Base-by-base conservation (phyloP, 2,797 vertebrate species). In the Siniperca obscura region DNA sequence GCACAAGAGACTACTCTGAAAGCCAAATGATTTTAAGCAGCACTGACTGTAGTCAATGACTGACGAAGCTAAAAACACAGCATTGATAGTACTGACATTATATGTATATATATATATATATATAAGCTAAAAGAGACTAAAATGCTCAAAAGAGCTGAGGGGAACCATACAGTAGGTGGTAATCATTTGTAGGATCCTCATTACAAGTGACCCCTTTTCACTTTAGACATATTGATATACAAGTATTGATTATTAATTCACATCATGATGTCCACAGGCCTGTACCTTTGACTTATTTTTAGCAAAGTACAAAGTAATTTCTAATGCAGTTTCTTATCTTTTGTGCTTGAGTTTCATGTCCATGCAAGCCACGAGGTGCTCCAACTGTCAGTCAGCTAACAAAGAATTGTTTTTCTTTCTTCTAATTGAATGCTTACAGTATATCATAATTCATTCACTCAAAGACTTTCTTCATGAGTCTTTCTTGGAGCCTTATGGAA, bases 111-210 rank as follows among this genome's bases (percentile, higher is more conserved):
- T 27, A 27, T 27, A 27, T 27, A 27, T 27, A 27, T 27, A 27
- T 27, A n/a, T n/a, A n/a, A n/a, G 11, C n/a, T 3, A 42, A 76
- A 84, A 59, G n/a, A 59, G 7, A 19, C 55, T 52, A 53, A 72
- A 44, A 65, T n/a, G 7, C 34, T 13, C 1, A 9, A 17, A 0
- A 56, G 21, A 44, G 21, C 50, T 57, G 27, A 38, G 22, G 14
- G 2, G 21, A 61, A 14, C 25, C 46, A 3, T 21, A 21, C 21
- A 17, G 22, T 48, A 27, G 14, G 25, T 25, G 12, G 10, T 30
- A 9, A 16, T 14, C 44, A 40, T 44, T 16, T 56, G 22, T n/a
- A 19, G 27, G 30, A 27, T 70, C 36, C 6, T 14, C 36, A 52
- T 40, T 52, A 34, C 22, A 7, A 40, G 17, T 14, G n/a, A 17